Conservation (phyloP, 2,797 vertebrate species). For the Enteromius trimaculatus region DNA sequence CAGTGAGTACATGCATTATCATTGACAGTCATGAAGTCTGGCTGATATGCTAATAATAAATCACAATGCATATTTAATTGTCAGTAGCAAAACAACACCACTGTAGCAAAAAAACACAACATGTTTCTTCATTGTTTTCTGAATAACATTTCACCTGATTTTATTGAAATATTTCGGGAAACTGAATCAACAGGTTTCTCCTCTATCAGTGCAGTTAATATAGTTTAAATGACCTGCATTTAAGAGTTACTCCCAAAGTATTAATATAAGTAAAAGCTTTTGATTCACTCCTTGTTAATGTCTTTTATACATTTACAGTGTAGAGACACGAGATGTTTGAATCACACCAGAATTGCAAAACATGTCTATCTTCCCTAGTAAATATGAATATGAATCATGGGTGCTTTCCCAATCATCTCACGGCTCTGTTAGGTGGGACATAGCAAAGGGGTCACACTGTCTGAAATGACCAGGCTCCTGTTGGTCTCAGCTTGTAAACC, state of each 20-base stretch:
- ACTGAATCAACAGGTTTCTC: constrained; percentile 32
- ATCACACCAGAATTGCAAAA: constrained; percentile 19
- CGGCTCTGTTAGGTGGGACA: constrained; percentile 29
- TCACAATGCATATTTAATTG: constrained; percentile 37
- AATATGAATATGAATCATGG: constrained; percentile 27
- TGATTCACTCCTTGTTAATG: constrained; percentile 2
- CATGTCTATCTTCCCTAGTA: constrained; percentile 14
- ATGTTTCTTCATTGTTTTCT: not conserved
- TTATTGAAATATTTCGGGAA: constrained; percentile 39
- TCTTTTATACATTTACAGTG: constrained; percentile 31
- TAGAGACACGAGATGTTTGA: constrained; percentile 21
- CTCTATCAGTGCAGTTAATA: constrained; percentile 30
- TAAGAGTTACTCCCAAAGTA: constrained; percentile 37
- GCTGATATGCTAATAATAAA: constrained; percentile 48
- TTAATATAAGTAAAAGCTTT: constrained; percentile 40
- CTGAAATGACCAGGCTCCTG: constrained; percentile 62
- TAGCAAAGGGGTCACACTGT: constrained; percentile 56
- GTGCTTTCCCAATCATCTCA: constrained; percentile 24
- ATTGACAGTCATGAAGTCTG: constrained; percentile 16
- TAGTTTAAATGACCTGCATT: constrained; percentile 62
- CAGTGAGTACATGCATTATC: constrained; percentile 13
- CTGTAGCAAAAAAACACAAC: constrained; percentile 45
- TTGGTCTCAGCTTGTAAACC: constrained; percentile 72
- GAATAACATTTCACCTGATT: constrained; percentile 26
- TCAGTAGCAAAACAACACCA: constrained; percentile 42